Conservation (phyloP, 2,113 vertebrate genomes). For the Gymnarchus niloticus region DNA sequence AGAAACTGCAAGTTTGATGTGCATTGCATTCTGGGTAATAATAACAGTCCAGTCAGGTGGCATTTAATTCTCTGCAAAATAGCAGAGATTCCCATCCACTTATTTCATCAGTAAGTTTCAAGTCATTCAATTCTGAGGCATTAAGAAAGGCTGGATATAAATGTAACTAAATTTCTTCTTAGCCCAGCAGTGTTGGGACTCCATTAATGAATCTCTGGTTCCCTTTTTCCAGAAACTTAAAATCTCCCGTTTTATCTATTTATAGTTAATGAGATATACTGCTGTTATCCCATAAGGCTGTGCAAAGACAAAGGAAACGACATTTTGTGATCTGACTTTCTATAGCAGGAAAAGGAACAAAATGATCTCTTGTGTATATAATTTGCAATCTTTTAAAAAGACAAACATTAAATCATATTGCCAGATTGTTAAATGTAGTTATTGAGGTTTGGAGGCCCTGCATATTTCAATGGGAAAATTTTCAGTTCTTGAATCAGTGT, state of each 20-base stretch:
- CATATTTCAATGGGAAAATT: not conserved
- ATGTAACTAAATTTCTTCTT: conserved; percentile 1
- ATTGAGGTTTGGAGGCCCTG: not conserved
- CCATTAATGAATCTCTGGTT: conserved; percentile 1
- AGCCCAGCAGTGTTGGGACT: not conserved
- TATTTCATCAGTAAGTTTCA: not conserved
- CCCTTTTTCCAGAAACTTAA: not conserved
- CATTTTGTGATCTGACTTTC: conserved; percentile 6
- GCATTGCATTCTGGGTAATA: not conserved
- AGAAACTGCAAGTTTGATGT: not conserved
- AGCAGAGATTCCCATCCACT: not conserved
- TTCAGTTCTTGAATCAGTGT: not conserved
- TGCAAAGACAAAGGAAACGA: not conserved
- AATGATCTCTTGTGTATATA: not conserved
- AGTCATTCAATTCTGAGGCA: not conserved
- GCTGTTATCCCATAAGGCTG: not conserved
- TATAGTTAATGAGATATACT: not conserved
- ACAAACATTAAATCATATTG: not conserved
- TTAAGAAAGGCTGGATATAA: not conserved
- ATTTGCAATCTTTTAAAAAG: not conserved
- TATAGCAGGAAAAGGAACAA: not conserved
- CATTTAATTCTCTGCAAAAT: not conserved
- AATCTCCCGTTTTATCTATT: not conserved
- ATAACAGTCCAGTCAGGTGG: not conserved
- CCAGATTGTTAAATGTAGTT: not conserved